Conservation (phyloP, 2,797 vertebrate species). For the Hyperoplus immaculatus region DNA sequence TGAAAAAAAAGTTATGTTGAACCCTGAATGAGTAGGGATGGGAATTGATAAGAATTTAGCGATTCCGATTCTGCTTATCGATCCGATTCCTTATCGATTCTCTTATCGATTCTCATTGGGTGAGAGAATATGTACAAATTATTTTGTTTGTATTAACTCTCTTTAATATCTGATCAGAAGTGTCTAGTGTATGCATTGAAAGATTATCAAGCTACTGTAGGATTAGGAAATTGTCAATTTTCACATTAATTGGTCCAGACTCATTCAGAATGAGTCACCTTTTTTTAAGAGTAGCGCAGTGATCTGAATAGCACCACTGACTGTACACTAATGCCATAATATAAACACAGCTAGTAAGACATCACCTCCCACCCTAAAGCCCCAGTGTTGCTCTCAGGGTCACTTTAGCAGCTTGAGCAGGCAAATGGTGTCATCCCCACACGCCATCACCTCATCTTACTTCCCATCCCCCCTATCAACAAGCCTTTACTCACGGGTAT, state of each 20-base stretch:
- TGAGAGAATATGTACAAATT: too few relatives aligned
- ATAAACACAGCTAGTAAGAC: slow-evolving; percentile 54
- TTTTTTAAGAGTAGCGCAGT: slow-evolving; percentile 24
- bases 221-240: too few relatives aligned
- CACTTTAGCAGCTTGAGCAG: slow-evolving; percentile 69
- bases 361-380: slow-evolving; percentile 37
- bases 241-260: too few relatives aligned
- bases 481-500: slow-evolving; percentile 71
- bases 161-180: too few relatives aligned
- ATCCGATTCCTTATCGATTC: too few relatives aligned
- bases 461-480: slow-evolving; percentile 56
- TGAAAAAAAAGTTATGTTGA: too few relatives aligned
- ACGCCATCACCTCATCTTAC: slow-evolving; percentile 57
- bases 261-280: slow-evolving; percentile 4
- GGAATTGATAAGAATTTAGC: too few relatives aligned
- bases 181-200: too few relatives aligned
- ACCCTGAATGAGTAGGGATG: background rate
- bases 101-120: too few relatives aligned
- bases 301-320: slow-evolving; percentile 33
- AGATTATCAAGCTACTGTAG: too few relatives aligned
- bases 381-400: slow-evolving; percentile 64
- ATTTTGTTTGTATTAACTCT: too few relatives aligned
- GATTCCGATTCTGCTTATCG: too few relatives aligned
- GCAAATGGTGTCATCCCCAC: slow-evolving; percentile 69
- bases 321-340: slow-evolving; percentile 12